Evolutionary conservation across 1,140 invertebrate species (phyloP).

Genomic region (Brachionus plicatilis): DNA sequence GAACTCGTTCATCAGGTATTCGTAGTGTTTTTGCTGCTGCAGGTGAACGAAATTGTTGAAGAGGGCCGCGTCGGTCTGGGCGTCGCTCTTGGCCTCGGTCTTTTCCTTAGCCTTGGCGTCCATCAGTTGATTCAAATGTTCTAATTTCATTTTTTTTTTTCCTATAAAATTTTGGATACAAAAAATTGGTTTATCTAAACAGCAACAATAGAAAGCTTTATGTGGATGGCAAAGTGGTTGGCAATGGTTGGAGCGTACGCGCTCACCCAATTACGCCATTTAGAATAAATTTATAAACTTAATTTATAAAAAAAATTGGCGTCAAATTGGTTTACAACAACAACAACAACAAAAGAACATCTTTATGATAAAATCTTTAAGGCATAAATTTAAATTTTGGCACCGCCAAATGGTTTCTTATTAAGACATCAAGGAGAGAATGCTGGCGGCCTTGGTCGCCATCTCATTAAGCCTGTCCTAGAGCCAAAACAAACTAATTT

Average conservation of each 20-base stretch:
- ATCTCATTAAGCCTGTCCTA: too few species aligned
- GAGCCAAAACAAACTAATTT: too few species aligned
- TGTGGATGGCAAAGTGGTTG: neutral
- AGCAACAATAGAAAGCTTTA: neutral
- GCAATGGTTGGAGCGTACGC: neutral
- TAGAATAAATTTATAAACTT: neutral
- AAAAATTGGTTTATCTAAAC: constrained; percentile 1
- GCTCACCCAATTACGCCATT: neutral
- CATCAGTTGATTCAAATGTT: neutral
- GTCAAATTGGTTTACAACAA: neutral
- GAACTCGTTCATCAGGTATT: neutral
- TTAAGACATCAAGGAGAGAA: neutral
- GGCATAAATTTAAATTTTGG: neutral
- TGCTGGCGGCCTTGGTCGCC: neutral
- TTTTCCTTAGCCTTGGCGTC: neutral
- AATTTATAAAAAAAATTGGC: neutral
- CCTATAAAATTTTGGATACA: neutral
- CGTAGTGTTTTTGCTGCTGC: constrained; percentile 8
- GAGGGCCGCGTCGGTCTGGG: neutral
- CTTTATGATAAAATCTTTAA: neutral
- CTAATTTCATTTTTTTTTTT: constrained; percentile 20
- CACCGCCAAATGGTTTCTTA: neutral
- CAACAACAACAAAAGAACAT: neutral
- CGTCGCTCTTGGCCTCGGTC: neutral
- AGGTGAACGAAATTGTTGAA: constrained; percentile 4